Base-by-base conservation (phyloP, 2,888 invertebrate genomes). In the Prostheceraeus crozeri region DNA sequence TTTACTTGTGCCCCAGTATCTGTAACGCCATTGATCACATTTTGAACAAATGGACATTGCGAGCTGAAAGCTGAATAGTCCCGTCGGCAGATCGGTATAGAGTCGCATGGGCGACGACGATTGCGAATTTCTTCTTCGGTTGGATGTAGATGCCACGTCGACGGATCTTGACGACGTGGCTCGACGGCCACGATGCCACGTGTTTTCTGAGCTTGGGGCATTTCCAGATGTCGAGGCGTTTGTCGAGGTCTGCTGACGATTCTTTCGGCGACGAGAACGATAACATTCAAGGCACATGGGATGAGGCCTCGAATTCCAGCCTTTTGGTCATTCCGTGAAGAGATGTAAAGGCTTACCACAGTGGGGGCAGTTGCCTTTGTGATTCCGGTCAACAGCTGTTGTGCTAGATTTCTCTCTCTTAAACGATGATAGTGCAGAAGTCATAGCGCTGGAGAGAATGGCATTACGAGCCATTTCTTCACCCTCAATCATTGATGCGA, bases 381-480 rank as follows among this genome's bases (percentile, higher is more conserved):
- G 40, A 14, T 6, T 16, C n/a, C 19, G 40, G 14, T 40, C 40
- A 40, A 14, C n/a, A 8, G 14, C 40, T 16, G 40, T 16, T 4
- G 40, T n/a, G n/a, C n/a, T n/a, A n/a, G n/a, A n/a, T n/a, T n/a
- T n/a, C n/a, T n/a, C n/a, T n/a, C n/a, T n/a, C 40, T 40, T 33
- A 16, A 40, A 40, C n/a, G 19, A 14, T 16, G 40, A 40, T 14
- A 8, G n/a, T 16, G 40, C 40, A 40, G 40, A n/a, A n/a, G n/a
- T n/a, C n/a, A n/a, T n/a, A n/a, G n/a, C 14, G 14, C 14, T 8
- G 23, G 52, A 51, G 6, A 27, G 52, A 19, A 21, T 21, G 52
- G 52, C 52, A 51, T 51, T 28, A 14, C 52, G 52, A 4, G 52
- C 52, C 52, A 51, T 51, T 27, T 51, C 52, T 21, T 51, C 25